Evolutionary conservation across 2,888 invertebrate genomes (phyloP), one percentile per base, ranked within the genome.

Genomic region (Stenoptilia bipunctidactyla): DNA sequence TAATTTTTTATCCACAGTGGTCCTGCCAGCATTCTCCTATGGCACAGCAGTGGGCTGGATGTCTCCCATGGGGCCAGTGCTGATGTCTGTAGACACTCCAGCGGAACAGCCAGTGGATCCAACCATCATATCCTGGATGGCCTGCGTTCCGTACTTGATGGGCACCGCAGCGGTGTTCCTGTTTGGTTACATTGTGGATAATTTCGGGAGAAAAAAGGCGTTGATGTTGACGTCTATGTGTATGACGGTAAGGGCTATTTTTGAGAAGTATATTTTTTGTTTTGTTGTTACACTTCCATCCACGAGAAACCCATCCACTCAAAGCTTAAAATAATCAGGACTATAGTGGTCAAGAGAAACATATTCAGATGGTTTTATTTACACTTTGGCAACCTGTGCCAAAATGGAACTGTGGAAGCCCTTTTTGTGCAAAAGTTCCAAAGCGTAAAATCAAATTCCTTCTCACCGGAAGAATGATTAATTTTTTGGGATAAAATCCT

Each of bases 31-130:
- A 1, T 85, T 87, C 47, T 84, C 84, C 0, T 82, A 86, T 41
- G 87, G 87, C 3, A 74, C 76, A 2, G 84, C 82, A 1, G 66
- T 86, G 0, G 87, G 87, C 5, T 88, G 87, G 86, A 64, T 86
- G 33, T 86, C 88, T 0, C 86, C 87, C 1, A 85, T 86, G 67
- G 73, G 85, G 0, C 71, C 80, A 0, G 65, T 70, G 15, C 71
- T 87, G n/a, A 75, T 83, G 68, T 79, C 84, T 0, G 52, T 61
- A 1, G 61, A 70, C 8, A 66, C 74, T 0, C 85, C 86, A 0
- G 69, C 85, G 0, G 53, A 67, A 0, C 50, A 55, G 4, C 76
- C 84, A 0, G 68, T 88, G 25, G 73, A 73, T 10, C 58, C 72
- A 1, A 77, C 82, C 46, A 71, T 79, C 42, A 67, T 85, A 40